Base-by-base conservation (phyloP, 2,888 invertebrate species). In the Spilarctia lutea region DNA sequence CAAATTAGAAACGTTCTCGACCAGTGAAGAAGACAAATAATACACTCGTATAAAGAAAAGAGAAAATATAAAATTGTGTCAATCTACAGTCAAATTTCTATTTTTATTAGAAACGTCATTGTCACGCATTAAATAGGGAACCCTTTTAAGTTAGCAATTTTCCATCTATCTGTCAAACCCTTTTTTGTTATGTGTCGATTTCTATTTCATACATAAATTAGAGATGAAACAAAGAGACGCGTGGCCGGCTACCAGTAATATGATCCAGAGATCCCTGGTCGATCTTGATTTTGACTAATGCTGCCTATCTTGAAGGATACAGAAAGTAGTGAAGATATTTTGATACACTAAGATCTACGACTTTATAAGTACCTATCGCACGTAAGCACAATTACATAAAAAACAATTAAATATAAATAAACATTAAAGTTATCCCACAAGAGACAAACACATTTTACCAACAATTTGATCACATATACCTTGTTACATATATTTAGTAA, bases 171-270 rank as follows among this genome's bases (percentile, higher is more conserved):
- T n/a, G 52, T 56, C 52, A 56, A 56, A 52, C 52, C 52, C 52
- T 11, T 56, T 56, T n/a, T 56, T 56, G 52, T 56, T n/a, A 56
- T n/a, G 52, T 56, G 52, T 56, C 52, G 52, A 56, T n/a, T 56
- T 56, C 52, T 56, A 56, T 56, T 56, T 56, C 11, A 56, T n/a
- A n/a, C 52, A 56, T n/a, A 56, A 56, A 56, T 56, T 56, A n/a
- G 52, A 56, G 10, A 56, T 56, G n/a, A 56, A 56, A 56, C 11
- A 3, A 11, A n/a, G 0, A 56, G 10, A 2, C 20, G 52, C 24
- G n/a, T 56, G n/a, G 2, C n/a, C n/a, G 52, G n/a, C 7, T n/a
- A 56, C 8, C 11, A 56, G 52, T 56, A n/a, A 24, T 56, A 10
- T 56, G 10, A 56, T 56, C 20, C 52, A 24, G 24, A 52, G 52